phyloP scores from a whole-genome alignment of 2,888 invertebrate species.

The Leptopilina myrica region DNA sequence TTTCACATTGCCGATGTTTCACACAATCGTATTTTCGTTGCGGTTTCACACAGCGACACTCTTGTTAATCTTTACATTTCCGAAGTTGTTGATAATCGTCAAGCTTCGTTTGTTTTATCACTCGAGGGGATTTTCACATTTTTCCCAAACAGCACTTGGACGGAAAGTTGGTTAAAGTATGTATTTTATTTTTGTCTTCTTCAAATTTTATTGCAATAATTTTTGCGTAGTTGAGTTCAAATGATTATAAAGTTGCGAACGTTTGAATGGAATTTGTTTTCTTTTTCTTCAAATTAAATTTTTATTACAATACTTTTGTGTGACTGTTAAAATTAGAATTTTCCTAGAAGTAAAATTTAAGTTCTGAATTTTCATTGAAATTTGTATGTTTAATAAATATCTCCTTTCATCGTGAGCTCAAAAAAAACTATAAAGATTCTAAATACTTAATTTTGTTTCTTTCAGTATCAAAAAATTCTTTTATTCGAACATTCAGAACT shows the following conservation, averaged over 20 bases:
- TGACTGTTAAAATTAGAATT: no score
- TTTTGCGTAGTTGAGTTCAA: no score
- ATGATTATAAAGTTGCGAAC: no score
- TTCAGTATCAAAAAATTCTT: no score
- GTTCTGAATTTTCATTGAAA: no score
- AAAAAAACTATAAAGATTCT: no score
- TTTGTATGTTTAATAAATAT: no score
- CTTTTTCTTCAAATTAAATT: not conserved
- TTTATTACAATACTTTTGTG: not conserved
- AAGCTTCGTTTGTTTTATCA: conserved; percentile 85
- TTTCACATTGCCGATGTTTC: conserved; percentile 92
- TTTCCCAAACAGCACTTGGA: conserved; percentile 89
- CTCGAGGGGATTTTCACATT: conserved; percentile 89
- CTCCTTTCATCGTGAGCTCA: no score
- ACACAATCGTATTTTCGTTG: conserved; percentile 87
- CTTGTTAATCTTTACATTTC: conserved; percentile 90
- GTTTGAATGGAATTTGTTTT: no score
- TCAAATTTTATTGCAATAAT: not conserved
- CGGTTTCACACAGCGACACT: conserved; percentile 87
- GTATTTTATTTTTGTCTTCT: conserved; percentile 62
- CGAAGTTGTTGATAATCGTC: conserved; percentile 81
- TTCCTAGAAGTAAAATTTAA: no score
- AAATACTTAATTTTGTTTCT: no score
- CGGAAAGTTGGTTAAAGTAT: conserved; percentile 90
- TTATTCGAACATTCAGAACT: no score